Percentiles rank a stretch among this genome's conserved stretches.
Conservation (phyloP, 2,113 vertebrate genomes). For the Eupsittula cactorum region DNA sequence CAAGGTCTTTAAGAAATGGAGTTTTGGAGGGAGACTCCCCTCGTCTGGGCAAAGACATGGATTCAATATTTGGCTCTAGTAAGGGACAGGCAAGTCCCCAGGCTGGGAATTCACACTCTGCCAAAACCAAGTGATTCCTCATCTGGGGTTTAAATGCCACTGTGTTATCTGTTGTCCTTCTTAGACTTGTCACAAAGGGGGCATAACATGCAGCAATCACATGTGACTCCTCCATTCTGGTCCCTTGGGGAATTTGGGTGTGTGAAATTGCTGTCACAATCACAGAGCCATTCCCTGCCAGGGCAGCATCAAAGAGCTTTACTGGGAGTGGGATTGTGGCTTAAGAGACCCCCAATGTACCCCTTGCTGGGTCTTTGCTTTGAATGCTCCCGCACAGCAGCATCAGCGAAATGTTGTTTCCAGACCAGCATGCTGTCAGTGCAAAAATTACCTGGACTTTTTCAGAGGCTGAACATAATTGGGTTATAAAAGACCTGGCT, state of each 20-base stretch:
- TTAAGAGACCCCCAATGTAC: not conserved
- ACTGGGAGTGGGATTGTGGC: not conserved
- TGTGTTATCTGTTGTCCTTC: not conserved
- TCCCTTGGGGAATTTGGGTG: not conserved
- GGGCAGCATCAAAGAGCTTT: not conserved
- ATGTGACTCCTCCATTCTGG: not conserved
- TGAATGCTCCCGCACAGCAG: not conserved
- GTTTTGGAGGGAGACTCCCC: not conserved
- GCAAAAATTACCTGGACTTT: not conserved
- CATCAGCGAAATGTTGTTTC: not conserved
- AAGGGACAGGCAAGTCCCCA: fast-evolving
- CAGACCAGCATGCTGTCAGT: not conserved
- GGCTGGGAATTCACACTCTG: not conserved
- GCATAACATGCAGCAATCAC: not conserved
- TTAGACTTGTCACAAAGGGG: not conserved
- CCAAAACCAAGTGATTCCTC: not conserved
- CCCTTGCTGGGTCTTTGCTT: not conserved
- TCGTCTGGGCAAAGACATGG: not conserved
- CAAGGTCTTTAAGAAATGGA: not conserved
- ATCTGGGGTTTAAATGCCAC: not conserved
- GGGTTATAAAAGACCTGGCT: not conserved
- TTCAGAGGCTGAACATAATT: not conserved
- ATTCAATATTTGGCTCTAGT: not conserved
- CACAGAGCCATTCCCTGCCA: not conserved
- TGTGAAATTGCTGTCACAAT: not conserved